phyloP scores from a whole-genome alignment of 2,113 vertebrate species.

The Phrynocephalus versicolor region DNA sequence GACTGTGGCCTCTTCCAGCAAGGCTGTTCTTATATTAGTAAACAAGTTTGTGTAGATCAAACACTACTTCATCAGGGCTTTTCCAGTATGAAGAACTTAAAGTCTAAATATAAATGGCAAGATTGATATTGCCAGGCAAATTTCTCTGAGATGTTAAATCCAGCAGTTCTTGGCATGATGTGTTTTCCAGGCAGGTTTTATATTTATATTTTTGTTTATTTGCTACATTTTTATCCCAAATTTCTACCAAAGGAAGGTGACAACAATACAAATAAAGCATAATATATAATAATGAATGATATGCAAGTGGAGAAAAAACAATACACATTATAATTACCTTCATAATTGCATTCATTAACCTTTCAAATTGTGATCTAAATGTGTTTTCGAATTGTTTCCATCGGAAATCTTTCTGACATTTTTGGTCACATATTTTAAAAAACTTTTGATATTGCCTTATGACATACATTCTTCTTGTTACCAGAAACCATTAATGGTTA shows the following conservation, averaged over 20 bases:
- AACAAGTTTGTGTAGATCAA: no score
- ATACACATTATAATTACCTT: background rate
- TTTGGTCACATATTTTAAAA: conserved; percentile 45
- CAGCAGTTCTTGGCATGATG: no score
- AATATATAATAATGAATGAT: background rate
- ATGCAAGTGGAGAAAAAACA: background rate
- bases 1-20: no score
- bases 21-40: no score
- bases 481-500: conserved; percentile 54
- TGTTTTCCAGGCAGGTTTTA: no score
- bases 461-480: conserved; percentile 58
- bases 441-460: conserved; percentile 58
- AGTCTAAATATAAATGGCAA: no score
- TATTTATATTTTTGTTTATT: background rate
- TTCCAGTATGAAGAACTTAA: no score
- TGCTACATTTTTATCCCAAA: background rate
- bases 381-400: conserved; percentile 55
- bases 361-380: background rate
- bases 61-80: no score
- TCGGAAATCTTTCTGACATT: conserved; percentile 64
- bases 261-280: background rate
- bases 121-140: no score
- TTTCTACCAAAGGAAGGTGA: background rate
- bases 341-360: background rate
- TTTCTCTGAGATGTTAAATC: no score